Evolutionary conservation across 1,140 invertebrate species (phyloP).

Genomic region (Penaeus japonicus): DNA sequence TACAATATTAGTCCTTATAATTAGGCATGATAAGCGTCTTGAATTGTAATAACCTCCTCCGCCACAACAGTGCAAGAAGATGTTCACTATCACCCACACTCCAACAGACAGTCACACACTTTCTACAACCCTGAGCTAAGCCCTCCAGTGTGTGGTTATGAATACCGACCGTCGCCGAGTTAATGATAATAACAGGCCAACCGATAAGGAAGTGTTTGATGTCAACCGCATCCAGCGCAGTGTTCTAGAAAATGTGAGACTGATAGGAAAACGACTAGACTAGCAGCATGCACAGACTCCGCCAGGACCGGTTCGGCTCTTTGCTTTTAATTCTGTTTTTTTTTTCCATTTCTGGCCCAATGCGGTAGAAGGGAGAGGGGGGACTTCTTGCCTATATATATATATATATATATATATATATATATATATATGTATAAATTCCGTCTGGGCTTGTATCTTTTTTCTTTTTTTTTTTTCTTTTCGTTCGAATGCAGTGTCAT

Average conservation of each 20-base stretch:
- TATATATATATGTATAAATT: background rate
- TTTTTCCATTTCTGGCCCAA: too few relatives aligned
- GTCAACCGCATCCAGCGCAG: background rate
- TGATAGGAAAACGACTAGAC: background rate
- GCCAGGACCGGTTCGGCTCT: too few relatives aligned
- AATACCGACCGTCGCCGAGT: too few relatives aligned
- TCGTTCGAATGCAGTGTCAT: background rate
- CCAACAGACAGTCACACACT: background rate
- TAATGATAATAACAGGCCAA: too few relatives aligned
- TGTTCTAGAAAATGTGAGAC: background rate
- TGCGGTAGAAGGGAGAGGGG: too few relatives aligned
- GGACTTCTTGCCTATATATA: background rate
- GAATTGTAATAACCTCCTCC: slow-evolving; percentile 23
- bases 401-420: slow-evolving; percentile 11
- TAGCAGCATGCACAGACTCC: too few relatives aligned
- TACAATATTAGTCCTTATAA: slow-evolving; percentile 44
- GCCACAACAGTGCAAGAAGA: background rate
- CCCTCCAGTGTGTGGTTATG: too few relatives aligned
- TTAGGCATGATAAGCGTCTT: slow-evolving; percentile 49
- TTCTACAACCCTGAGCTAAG: background rate
- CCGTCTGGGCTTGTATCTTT: background rate
- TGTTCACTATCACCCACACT: background rate
- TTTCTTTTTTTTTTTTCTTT: background rate
- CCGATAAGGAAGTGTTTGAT: too few relatives aligned
- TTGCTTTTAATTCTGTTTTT: background rate